phyloP scores from a whole-genome alignment of 1,140 invertebrate genomes.

The Parasteatoda tepidariorum region DNA sequence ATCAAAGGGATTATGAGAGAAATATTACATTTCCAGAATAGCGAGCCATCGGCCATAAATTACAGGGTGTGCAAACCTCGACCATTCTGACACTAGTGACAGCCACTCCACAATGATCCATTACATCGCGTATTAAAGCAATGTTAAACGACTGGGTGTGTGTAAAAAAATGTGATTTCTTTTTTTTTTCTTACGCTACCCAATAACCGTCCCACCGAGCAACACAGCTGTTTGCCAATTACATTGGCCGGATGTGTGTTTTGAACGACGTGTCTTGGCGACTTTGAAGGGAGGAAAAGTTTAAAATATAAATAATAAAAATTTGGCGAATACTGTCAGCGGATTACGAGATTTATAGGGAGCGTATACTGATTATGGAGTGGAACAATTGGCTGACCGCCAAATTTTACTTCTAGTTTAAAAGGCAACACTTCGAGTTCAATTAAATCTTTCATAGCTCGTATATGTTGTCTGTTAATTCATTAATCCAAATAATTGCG shows the following conservation, averaged over 20 bases:
- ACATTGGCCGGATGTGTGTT: slow-evolving; percentile 30
- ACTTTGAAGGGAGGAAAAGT: neutral
- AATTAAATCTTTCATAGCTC: no score
- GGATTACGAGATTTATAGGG: neutral
- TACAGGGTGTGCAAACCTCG: slow-evolving; percentile 1
- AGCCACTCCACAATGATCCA: slow-evolving; percentile 17
- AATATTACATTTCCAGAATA: neutral
- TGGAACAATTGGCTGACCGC: no score
- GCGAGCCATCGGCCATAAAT: slow-evolving; percentile 6
- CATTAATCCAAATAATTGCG: no score
- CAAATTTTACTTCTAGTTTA: no score
- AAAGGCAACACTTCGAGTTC: no score
- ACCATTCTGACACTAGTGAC: neutral
- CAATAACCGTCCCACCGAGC: neutral
- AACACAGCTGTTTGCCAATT: slow-evolving; percentile 42
- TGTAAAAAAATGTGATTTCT: slow-evolving; percentile 4
- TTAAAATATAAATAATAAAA: slow-evolving; percentile 6
- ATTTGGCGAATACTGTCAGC: neutral
- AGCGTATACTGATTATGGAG: neutral
- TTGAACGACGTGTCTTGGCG: slow-evolving; percentile 3
- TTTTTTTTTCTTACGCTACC: neutral
- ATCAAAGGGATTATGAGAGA: no score
- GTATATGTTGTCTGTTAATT: no score
- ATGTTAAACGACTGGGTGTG: slow-evolving; percentile 48
- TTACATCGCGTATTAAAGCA: slow-evolving; percentile 19